phyloP scores from a whole-genome alignment of 1,140 invertebrate species.

The Drosophila pachea region DNA sequence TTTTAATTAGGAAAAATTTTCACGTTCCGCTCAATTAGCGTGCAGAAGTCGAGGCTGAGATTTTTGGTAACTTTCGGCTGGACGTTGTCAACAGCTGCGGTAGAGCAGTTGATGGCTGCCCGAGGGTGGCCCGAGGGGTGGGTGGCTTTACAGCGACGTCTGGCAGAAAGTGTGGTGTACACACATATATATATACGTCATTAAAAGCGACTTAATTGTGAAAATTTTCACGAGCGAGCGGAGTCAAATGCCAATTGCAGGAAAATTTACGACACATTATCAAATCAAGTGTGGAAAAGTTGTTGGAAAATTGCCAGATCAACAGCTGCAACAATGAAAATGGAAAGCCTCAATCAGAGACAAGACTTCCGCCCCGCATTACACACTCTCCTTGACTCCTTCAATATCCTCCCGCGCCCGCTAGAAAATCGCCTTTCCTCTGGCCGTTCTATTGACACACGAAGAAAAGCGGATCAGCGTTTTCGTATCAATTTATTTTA shows the following conservation, averaged over 20 bases:
- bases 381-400: too few species aligned
- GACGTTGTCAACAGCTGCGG: slow-evolving; percentile 68
- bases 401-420: too few species aligned
- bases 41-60: slow-evolving; percentile 36
- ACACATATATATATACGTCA: slow-evolving; percentile 43
- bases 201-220: slow-evolving; percentile 73
- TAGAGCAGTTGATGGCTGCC: slow-evolving; percentile 11
- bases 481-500: slow-evolving; percentile 71
- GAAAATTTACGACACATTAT: slow-evolving; percentile 68
- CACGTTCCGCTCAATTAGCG: slow-evolving; percentile 74
- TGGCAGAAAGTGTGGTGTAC: slow-evolving; percentile 57
- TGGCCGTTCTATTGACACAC: slow-evolving; percentile 2
- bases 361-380: too few species aligned
- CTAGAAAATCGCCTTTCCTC: background rate
- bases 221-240: slow-evolving; percentile 54
- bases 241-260: slow-evolving; percentile 54
- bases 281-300: slow-evolving; percentile 63
- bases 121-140: background rate
- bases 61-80: slow-evolving; percentile 24
- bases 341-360: too few species aligned
- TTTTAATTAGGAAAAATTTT: slow-evolving; percentile 76
- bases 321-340: slow-evolving; percentile 12
- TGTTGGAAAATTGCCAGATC: slow-evolving; percentile 27
- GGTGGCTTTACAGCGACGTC: slow-evolving; percentile 13
- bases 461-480: slow-evolving; percentile 2